These are phyloP conservation scores for Melanotaenia boesemani DNA, from an alignment of 2,797 vertebrate genomes.

Conservation along the genomic window DNA sequence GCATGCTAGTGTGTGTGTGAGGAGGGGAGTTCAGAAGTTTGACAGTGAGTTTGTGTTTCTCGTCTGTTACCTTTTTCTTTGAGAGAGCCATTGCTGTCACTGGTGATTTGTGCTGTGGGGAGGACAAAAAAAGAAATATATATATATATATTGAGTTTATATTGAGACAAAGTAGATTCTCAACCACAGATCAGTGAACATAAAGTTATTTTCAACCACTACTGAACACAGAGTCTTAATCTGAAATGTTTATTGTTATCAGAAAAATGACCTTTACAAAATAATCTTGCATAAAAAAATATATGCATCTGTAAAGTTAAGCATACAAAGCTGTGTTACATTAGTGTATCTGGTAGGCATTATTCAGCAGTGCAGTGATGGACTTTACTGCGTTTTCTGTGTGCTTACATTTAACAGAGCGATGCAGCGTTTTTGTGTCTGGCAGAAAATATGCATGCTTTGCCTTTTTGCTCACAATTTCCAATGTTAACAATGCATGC, in stretches of 20 bases:
- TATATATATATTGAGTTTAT: conserved; percentile 14
- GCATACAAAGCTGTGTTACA: background rate
- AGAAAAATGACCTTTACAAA: background rate
- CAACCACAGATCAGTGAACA: background rate
- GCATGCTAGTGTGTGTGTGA: conserved; percentile 16
- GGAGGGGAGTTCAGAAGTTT: conserved; percentile 47
- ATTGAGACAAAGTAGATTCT: conserved; percentile 1
- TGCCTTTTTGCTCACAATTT: conserved; percentile 11
- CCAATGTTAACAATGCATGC: background rate
- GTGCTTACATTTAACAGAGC: conserved; percentile 7
- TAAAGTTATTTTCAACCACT: background rate
- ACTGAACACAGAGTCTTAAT: background rate
- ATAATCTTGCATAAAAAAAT: background rate
- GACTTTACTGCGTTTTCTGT: background rate
- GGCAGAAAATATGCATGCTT: background rate
- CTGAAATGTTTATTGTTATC: too few species aligned
- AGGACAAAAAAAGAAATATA: conserved; percentile 39
- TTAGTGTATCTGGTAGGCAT: background rate
- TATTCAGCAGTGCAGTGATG: background rate
- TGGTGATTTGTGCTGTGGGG: conserved; percentile 82
- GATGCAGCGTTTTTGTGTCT: background rate
- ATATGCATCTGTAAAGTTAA: background rate
- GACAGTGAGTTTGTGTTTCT: conserved; percentile 42
- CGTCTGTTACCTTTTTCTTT: conserved; percentile 85
- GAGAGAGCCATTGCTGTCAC: conserved; percentile 86